Evolutionary conservation across 1,140 invertebrate genomes (phyloP).

Genomic region (Heterodera carotae): DNA sequence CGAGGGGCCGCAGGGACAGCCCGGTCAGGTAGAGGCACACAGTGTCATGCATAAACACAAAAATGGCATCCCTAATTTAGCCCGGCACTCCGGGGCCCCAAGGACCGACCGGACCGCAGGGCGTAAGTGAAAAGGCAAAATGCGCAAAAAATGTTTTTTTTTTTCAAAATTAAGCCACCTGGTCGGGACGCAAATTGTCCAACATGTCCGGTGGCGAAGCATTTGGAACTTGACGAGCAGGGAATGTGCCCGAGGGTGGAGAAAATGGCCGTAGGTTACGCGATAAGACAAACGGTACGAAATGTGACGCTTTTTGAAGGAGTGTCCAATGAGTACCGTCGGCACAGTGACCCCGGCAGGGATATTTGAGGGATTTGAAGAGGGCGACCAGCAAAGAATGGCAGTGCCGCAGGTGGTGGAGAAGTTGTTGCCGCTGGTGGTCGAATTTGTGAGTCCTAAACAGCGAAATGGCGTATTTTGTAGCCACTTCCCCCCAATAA

Average conservation of each 20-base stretch:
- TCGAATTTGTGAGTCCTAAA: conserved; percentile 54
- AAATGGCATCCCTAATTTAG: background rate
- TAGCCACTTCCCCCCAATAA: background rate
- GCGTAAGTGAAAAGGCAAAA: background rate
- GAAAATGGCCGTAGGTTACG: conserved; percentile 3
- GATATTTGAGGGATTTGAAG: conserved; percentile 1
- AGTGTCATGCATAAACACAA: background rate
- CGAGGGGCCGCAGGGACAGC: background rate
- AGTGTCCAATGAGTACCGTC: conserved; percentile 23
- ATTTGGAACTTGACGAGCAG: conserved; percentile 37
- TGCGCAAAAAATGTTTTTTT: too few species aligned
- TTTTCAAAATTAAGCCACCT: background rate
- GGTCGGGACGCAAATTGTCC: conserved; percentile 56
- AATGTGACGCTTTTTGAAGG: background rate
- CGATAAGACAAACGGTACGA: conserved; percentile 13
- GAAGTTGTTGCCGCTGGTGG: conserved; percentile 45
- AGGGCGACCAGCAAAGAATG: conserved; percentile 14
- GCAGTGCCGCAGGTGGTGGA: conserved; percentile 42
- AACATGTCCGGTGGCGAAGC: conserved; percentile 53
- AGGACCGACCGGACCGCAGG: conserved; percentile 30
- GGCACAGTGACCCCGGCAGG: conserved; percentile 4
- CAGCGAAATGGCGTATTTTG: background rate
- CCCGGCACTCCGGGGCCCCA: conserved; percentile 49
- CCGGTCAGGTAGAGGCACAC: conserved; percentile 6
- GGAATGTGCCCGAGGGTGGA: conserved; percentile 47